phyloP scores from a whole-genome alignment of 2,113 vertebrate genomes.

The Sceloporus undulatus region DNA sequence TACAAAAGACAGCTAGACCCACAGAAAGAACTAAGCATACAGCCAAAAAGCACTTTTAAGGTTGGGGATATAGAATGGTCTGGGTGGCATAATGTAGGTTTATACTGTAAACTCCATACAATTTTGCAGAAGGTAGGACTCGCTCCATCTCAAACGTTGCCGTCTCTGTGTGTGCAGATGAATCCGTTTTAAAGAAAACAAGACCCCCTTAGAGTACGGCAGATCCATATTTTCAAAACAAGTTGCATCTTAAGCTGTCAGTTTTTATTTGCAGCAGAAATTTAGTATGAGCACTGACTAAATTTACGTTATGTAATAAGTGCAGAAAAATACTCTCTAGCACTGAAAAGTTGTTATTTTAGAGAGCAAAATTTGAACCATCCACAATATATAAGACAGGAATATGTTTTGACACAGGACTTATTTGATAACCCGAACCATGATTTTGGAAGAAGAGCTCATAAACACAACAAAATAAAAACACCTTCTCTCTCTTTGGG shows the following conservation, averaged over 20 bases:
- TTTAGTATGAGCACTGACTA: background rate
- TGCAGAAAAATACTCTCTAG: background rate
- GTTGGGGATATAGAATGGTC: background rate
- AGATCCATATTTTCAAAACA: slow-evolving; percentile 37
- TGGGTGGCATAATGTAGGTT: background rate
- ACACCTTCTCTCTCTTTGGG: background rate
- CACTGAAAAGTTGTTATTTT: background rate
- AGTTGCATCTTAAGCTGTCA: slow-evolving; percentile 25
- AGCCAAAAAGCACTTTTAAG: background rate
- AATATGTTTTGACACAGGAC: background rate
- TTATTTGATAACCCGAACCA: background rate
- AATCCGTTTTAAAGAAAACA: background rate
- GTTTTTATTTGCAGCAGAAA: slow-evolving; percentile 24
- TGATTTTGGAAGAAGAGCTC: background rate
- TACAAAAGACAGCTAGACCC: background rate
- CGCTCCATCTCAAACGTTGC: too few relatives aligned
- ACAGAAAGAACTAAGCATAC: background rate
- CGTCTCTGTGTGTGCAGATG: background rate
- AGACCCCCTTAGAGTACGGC: slow-evolving; percentile 10
- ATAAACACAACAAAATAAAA: background rate
- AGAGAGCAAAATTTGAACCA: slow-evolving; percentile 26
- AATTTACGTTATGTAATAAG: background rate
- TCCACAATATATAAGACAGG: background rate
- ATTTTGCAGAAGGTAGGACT: background rate
- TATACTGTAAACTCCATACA: background rate